Evolutionary conservation across 2,113 vertebrate genomes (phyloP), one percentile per base, ranked within the genome.

Genomic region (Thryonomys swinderianus): DNA sequence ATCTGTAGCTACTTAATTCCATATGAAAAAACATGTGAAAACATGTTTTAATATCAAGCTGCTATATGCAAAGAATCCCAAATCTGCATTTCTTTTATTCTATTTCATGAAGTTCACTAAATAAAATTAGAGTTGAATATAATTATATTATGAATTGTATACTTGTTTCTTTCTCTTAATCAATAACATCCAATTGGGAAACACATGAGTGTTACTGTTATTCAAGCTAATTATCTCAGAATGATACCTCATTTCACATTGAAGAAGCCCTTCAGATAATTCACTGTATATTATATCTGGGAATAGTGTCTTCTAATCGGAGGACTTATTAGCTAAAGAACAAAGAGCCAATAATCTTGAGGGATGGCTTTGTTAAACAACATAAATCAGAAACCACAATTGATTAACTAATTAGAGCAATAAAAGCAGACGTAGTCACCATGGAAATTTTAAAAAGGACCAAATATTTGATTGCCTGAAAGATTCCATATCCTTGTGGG

Each of bases 351-450:
- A 80, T 87, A 97, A 95, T 96, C 97, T 97, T 97, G 93, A 96
- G 97, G 93, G 95, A 96, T 91, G 80, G 85, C 66, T 97, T 97
- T 96, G 82, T 97, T 96, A 97, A 96, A 96, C 89, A 97, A 69
- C 90, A 94, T 97, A 98, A 97, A 97, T 98, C 97, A 98, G 96
- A 85, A 91, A 78, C 91, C 88, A 95, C 81, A 91, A 98, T 62
- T 97, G 98, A 98, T 98, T 97, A 97, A 95, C 96, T 98, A 97
- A 97, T 97, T 97, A 97, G 94, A 98, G 92, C 84, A 96, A 92
- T 95, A 96, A 97, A 97, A 95, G 89, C 92, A 97, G 95, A 93
- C 97, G 97, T 97, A 91, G 97, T 98, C 98, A 95, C 98, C 95
- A 98, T 98, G 92, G 95, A 79, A 96, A 97, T 97, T n/a, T n/a